A percentile compares a stretch with the other conserved stretches of the same genome.
These are phyloP conservation scores for Xenopus tropicalis DNA, from an alignment of 2,113 vertebrate genomes.

Conservation along the genomic window UCB_Xtro_10.0 CM004450.2:114390501-114391000, in stretches of 20 bases:
- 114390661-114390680: conserved; percentile 95
- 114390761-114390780: conserved; percentile 93
- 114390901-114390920: conserved; percentile 32
- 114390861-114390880: too few relatives aligned
- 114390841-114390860: too few relatives aligned
- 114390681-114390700: conserved; percentile 93
- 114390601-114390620: conserved; percentile 93
- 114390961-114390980: conserved; percentile 99
- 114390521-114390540: conserved; percentile 86
- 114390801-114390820: neutral
- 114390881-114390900: neutral
- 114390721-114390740: conserved; percentile 90
- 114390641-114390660: conserved; percentile 86
- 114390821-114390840: too few relatives aligned
- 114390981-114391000: conserved; percentile 93
- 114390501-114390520: conserved; percentile 81
- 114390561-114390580: conserved; percentile 60
- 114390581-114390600: conserved; percentile 88
- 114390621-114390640: conserved; percentile 96
- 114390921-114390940: conserved; percentile 96
- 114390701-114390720: conserved; percentile 94
- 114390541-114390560: conserved; percentile 69
- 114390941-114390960: conserved; percentile 93
- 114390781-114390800: conserved; percentile 95
- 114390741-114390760: conserved; percentile 98